phyloP scores from a whole-genome alignment of 2,113 vertebrate genomes.

The Brachypodius melanocephalos region DNA sequence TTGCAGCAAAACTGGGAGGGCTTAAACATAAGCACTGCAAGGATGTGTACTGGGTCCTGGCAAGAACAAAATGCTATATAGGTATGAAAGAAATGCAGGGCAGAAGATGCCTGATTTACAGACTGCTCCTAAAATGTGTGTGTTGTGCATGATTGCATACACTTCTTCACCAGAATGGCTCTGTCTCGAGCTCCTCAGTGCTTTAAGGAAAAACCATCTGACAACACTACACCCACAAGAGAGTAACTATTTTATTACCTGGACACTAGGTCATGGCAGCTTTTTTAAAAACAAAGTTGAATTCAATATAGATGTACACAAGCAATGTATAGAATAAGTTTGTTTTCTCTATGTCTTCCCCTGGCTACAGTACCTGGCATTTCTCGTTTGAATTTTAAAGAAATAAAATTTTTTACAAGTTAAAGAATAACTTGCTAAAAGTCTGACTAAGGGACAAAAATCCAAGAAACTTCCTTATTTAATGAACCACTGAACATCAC shows the following conservation, averaged over 20 bases:
- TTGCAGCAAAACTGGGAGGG: not conserved
- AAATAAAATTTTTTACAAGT: not conserved
- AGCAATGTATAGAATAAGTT: not conserved
- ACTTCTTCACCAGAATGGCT: not conserved
- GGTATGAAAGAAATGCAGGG: not conserved
- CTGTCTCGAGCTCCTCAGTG: not conserved
- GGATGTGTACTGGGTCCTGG: not conserved
- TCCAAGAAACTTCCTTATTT: not conserved
- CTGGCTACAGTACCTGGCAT: not conserved
- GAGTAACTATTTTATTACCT: not conserved
- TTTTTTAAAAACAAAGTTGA: not conserved
- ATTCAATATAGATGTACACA: not conserved
- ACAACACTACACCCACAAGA: not conserved
- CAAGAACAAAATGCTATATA: not conserved
- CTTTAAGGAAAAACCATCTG: not conserved
- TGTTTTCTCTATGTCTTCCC: not conserved
- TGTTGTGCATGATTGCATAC: not conserved
- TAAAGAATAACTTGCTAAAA: not conserved
- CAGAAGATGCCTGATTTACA: not conserved
- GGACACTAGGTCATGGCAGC: not conserved
- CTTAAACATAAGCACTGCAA: not conserved
- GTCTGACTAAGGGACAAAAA: not conserved
- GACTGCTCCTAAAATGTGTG: not conserved
- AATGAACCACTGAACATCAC: not conserved
- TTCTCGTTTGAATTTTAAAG: not conserved